phyloP scores from a whole-genome alignment of 2,113 vertebrate genomes.

The Etheostoma cragini region DNA sequence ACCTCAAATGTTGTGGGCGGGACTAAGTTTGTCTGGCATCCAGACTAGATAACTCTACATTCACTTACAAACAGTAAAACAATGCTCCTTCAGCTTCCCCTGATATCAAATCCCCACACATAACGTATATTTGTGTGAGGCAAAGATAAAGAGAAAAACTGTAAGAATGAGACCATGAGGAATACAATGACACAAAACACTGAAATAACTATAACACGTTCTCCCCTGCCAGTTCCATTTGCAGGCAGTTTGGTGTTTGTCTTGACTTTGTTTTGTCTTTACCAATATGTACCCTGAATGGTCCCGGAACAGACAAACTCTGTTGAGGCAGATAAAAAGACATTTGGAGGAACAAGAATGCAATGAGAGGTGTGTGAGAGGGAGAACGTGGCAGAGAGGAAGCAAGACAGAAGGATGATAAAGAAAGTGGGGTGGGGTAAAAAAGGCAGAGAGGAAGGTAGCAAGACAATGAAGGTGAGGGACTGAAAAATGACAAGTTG shows the following conservation, averaged over 20 bases:
- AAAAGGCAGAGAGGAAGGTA: background rate
- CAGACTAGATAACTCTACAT: background rate
- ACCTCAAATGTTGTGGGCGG: too few species aligned
- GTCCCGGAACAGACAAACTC: slow-evolving; percentile 59
- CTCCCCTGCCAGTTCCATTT: slow-evolving; percentile 52
- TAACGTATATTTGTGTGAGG: background rate
- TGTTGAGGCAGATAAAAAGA: slow-evolving; percentile 69
- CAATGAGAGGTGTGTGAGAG: slow-evolving; percentile 34
- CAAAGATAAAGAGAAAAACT: background rate
- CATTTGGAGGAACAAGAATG: slow-evolving; percentile 51
- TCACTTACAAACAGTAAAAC: background rate
- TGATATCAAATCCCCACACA: background rate
- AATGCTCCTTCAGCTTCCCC: background rate
- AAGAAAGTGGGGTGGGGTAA: background rate
- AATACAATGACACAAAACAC: slow-evolving; percentile 1
- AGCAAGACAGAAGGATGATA: slow-evolving; percentile 26
- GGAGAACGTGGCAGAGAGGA: slow-evolving; percentile 18
- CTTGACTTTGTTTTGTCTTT: slow-evolving; percentile 39
- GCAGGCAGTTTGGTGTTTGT: slow-evolving; percentile 57
- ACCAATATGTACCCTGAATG: slow-evolving; percentile 62
- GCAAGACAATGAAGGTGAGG: slow-evolving; percentile 24
- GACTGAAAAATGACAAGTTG: slow-evolving; percentile 25
- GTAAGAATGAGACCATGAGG: background rate
- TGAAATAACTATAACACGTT: slow-evolving; percentile 19
- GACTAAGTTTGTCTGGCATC: too few species aligned